Evolutionary conservation across 1,140 invertebrate species (phyloP).

Genomic region (Andricus grossulariae): DNA sequence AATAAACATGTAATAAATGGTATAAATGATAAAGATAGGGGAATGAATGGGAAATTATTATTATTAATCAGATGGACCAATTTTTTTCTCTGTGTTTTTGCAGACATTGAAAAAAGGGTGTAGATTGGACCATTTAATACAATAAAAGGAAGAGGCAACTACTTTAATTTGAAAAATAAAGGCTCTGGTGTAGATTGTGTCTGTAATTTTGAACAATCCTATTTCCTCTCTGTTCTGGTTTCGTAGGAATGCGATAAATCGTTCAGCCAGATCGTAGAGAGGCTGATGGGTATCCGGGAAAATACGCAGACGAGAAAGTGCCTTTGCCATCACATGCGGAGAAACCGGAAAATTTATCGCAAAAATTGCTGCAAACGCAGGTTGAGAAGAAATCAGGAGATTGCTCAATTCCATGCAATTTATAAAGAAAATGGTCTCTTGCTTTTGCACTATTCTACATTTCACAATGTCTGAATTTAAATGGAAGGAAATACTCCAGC

Average conservation of each 20-base stretch:
- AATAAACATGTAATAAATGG: too few species aligned
- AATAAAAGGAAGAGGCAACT: too few species aligned
- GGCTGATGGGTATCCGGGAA: constrained; percentile 4
- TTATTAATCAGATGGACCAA: too few species aligned
- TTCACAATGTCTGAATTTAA: not conserved
- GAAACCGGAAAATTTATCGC: constrained; percentile 26
- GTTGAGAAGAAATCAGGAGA: not conserved
- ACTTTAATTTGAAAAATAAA: not conserved
- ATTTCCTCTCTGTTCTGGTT: not conserved
- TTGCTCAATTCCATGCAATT: constrained; percentile 5
- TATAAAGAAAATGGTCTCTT: constrained; percentile 12
- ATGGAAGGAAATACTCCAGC: not conserved
- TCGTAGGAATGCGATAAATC: constrained; percentile 4
- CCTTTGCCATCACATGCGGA: constrained; percentile 21
- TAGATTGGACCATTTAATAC: too few species aligned
- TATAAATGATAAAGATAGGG: too few species aligned
- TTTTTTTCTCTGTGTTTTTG: too few species aligned
- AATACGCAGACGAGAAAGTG: constrained; percentile 27
- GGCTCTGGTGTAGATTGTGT: not conserved
- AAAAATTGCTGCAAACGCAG: not conserved
- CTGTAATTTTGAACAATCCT: constrained; percentile 8
- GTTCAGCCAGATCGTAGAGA: not conserved
- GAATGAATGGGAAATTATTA: too few species aligned
- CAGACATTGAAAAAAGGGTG: too few species aligned
- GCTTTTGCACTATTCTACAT: not conserved